A percentile compares a stretch with the other conserved stretches of the same genome.
Conservation (phyloP, 2,113 vertebrate species). For the Narcine bancroftii region DNA sequence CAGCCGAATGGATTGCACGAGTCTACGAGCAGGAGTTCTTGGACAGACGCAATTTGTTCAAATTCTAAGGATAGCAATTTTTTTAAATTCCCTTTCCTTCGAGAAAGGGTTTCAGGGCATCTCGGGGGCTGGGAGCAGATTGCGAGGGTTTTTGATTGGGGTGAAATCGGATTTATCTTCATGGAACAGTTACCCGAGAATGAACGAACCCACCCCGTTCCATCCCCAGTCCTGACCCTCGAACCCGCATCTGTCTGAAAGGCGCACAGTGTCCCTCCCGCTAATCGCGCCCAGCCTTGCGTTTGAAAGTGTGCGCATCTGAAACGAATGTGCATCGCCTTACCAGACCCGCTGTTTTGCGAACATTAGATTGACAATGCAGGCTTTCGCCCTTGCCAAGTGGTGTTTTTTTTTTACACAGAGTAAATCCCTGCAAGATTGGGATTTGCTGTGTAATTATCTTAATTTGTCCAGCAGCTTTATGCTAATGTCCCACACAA, state of each 20-base stretch:
- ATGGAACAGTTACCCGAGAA: too few relatives aligned
- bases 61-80: background rate
- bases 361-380: background rate
- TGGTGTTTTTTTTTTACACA: constrained; percentile 40
- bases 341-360: background rate
- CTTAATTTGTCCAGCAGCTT: constrained; percentile 88
- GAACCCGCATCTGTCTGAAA: background rate
- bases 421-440: constrained; percentile 45
- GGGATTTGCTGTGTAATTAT: constrained; percentile 68
- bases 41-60: background rate
- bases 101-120: too few relatives aligned
- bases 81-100: too few relatives aligned
- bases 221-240: too few relatives aligned
- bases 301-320: background rate
- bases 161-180: background rate
- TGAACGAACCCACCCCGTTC: too few relatives aligned
- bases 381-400: constrained; percentile 44
- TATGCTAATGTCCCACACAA: constrained; percentile 88
- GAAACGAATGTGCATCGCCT: background rate
- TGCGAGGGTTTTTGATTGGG: background rate
- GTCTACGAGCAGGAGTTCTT: background rate
- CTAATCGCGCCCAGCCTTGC: too few relatives aligned
- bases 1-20: background rate
- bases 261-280: background rate
- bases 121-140: too few relatives aligned